Conservation (phyloP, 2,113 vertebrate species). For the Lepus europaeus region DNA sequence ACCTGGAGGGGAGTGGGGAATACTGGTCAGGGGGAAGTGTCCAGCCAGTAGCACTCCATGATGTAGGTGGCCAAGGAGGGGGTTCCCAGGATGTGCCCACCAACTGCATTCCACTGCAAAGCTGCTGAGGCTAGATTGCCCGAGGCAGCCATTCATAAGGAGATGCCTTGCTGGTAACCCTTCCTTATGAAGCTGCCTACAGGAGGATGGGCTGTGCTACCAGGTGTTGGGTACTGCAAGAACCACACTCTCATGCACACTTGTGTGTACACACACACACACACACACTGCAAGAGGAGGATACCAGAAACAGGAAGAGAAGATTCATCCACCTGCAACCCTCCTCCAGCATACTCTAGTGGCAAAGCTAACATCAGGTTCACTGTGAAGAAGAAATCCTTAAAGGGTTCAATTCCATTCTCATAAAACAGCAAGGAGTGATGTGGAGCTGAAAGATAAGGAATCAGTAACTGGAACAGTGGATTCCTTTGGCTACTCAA, state of each 20-base stretch:
- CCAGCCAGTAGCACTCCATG: background rate
- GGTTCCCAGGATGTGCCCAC: background rate
- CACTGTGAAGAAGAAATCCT: background rate
- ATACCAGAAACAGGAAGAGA: background rate
- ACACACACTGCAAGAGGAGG: background rate
- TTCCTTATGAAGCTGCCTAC: background rate
- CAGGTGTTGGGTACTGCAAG: background rate
- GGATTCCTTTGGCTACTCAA: background rate
- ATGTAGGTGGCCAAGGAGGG: background rate
- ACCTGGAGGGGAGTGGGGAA: background rate
- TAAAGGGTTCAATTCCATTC: background rate
- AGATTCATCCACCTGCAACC: background rate
- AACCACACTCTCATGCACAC: background rate
- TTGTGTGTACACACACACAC: accelerated
- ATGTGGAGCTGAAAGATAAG: background rate
- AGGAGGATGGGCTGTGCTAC: background rate
- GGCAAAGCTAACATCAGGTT: background rate
- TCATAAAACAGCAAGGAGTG: background rate
- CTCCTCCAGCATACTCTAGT: background rate
- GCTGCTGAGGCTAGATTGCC: background rate
- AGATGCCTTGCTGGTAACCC: no score
- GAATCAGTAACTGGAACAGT: background rate
- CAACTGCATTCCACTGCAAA: no score
- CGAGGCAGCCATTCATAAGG: background rate
- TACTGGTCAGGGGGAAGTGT: background rate